These are phyloP conservation scores for Geophilus truncorum DNA, from an alignment of 2,888 invertebrate genomes.

Conservation along the genomic window DNA sequence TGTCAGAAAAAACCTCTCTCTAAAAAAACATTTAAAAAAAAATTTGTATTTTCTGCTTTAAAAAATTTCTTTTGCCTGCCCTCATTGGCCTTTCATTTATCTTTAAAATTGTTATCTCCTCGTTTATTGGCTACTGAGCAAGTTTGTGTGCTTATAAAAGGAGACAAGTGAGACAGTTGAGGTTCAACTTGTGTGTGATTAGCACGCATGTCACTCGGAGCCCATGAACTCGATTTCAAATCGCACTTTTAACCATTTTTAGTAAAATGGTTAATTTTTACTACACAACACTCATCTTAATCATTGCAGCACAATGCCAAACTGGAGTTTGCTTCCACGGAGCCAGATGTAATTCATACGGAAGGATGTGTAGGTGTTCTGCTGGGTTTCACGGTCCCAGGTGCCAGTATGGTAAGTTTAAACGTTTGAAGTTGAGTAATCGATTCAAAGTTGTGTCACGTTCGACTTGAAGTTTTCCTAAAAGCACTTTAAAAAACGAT, in stretches of 20 bases:
- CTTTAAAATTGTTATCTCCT: background rate
- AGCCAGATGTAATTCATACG: constrained; percentile 48
- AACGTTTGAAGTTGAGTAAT: background rate
- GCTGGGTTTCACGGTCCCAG: constrained; percentile 51
- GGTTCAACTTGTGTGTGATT: background rate
- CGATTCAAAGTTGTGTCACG: background rate
- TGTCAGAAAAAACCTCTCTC: too few species aligned
- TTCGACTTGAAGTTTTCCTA: background rate
- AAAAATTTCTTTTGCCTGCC: background rate
- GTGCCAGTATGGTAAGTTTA: constrained; percentile 52
- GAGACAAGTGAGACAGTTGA: background rate
- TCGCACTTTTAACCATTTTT: background rate
- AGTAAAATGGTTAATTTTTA: background rate
- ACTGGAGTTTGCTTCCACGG: constrained; percentile 51
- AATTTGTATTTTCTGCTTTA: background rate
- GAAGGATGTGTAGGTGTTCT: constrained; percentile 49
- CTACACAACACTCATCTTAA: background rate
- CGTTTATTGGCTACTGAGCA: background rate
- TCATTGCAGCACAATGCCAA: constrained; percentile 49
- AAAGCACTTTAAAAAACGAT: background rate
- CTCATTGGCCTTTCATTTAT: background rate
- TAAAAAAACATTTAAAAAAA: background rate
- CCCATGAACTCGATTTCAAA: background rate
- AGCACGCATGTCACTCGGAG: background rate
- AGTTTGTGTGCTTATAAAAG: background rate